Base-by-base conservation (phyloP, 2,888 invertebrate genomes). In the Pseudococcus longispinus region DNA sequence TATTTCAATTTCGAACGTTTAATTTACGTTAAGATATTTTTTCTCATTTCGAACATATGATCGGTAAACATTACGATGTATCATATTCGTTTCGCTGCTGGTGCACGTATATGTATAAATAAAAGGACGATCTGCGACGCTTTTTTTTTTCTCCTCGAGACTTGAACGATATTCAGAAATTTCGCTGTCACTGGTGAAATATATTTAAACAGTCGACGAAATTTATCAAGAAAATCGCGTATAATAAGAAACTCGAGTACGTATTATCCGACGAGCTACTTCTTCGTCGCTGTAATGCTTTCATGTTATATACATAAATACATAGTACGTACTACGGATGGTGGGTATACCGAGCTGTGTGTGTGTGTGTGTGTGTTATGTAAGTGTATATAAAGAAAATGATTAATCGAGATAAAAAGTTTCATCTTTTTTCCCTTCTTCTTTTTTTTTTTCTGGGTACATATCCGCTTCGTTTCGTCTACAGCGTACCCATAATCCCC, bases 201-300 rank as follows among this genome's bases (percentile, higher is more conserved):
- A 74, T 74, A 74, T 74, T 74, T 74, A 74, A 74, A 74, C 74
- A 74, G 74, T 74, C 74, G 74, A 74, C 74, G 74, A 74, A 74
- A 74, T 74, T 74, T 74, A 74, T 74, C 74, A 74, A 74, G 37
- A 32, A 74, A 74, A 74, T 74, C 74, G 74, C 32, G n/a, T 32
- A 74, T 74, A 32, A 74, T 74, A 74, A 74, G 74, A 74, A 74
- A 74, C n/a, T 74, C 74, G 74, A 32, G 15, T 26, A 13, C 65
- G 65, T 26, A 51, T 65, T 65, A 65, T 65, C n/a, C n/a, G 8
- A 26, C 23, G 65, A 51, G 51, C 51, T 51, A 51, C 51, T 51
- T n/a, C n/a, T 18, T n/a, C 51, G 18, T 46, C n/a, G 18, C 44
- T 11, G 51, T 46, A n/a, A 51, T 51, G 51, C 65, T 65, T 65